These are phyloP conservation scores for Stichodactyla helianthus DNA, from an alignment of 64 coral and sea anemone species.

Conservation along the genomic window DNA sequence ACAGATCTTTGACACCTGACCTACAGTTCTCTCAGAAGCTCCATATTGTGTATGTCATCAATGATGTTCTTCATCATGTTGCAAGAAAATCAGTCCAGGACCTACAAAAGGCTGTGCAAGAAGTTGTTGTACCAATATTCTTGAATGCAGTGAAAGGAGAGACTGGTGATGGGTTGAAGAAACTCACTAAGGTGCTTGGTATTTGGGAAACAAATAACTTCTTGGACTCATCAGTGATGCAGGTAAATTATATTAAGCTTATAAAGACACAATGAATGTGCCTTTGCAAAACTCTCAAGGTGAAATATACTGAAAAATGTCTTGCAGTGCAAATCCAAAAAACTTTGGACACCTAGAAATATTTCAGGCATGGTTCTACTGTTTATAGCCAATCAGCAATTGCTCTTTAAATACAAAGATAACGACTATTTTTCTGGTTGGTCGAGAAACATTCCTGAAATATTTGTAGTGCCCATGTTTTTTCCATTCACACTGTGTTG, in stretches of 20 bases:
- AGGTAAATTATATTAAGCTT: slow-evolving; percentile 23
- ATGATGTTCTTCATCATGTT: slow-evolving; percentile 82
- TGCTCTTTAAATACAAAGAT: no score
- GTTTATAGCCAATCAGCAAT: no score
- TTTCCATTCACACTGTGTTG: no score
- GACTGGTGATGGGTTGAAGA: slow-evolving; percentile 66
- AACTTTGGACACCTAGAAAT: no score
- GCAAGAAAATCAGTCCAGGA: slow-evolving; percentile 66
- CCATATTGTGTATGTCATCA: slow-evolving; percentile 87
- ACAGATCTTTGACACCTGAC: slow-evolving; percentile 68
- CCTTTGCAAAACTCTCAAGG: no score
- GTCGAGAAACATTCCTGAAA: no score
- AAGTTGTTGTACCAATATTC: slow-evolving; percentile 90
- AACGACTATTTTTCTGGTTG: no score
- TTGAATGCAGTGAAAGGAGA: slow-evolving; percentile 71
- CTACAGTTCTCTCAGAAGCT: slow-evolving; percentile 91
- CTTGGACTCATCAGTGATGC: slow-evolving; percentile 61
- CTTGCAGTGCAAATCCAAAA: no score
- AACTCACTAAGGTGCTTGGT: slow-evolving; percentile 78
- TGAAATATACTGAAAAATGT: no score
- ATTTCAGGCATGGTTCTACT: no score
- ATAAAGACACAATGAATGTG: no score
- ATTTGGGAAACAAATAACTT: slow-evolving; percentile 95
- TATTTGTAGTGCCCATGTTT: no score
- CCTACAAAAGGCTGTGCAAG: slow-evolving; percentile 53